Evolutionary conservation across 2,797 vertebrate genomes (phyloP), one percentile per base, ranked within the genome.

Genomic region (Smutsia gigantea): DNA sequence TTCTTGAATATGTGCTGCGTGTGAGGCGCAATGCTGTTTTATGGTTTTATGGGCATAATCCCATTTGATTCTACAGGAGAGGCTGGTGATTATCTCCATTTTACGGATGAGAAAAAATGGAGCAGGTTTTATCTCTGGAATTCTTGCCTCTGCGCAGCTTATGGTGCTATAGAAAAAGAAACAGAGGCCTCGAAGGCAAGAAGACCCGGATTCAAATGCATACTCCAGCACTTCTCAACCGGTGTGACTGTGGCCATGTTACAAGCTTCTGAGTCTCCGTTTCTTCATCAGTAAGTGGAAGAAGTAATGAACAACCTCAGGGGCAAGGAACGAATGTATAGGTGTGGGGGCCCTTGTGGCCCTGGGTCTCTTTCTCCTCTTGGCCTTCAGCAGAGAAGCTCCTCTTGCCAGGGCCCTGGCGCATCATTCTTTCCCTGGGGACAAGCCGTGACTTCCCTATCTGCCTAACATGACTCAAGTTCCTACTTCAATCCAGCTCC

Each of bases 391-490:
- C 11, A 11, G 46, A 46, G 46, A 46, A 0, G 11, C 7, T 57
- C 57, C 42, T 46, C 34, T 13, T 18, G 13, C 78, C 34, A 18
- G 77, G 51, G 37, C 51, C 31, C 2, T 29, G 7, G 3, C 5
- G 0, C 2, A 9, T 25, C 34, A 4, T 14, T 84, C 37, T 46
- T 51, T 59, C 75, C 42, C 79, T 96, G 92, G 92, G 85, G 81
- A 77, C 25, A 18, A 93, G 57, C 4, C 63, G 9, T 66, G 77
- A 69, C 87, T 96, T 97, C 86, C 82, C 63, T 51, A 68, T 88
- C 42, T 82, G 39, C 57, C 85, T 74, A 74, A 31, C 17, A 27
- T 78, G 69, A 95, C 81, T 84, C 61, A 37, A 37, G 11, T 88
- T 78, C 66, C 53, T 53, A 21, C 51, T 51, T 72, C 88, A 75